A percentile compares a stretch with the other conserved stretches of the same genome.
Conservation (phyloP, 2,797 vertebrate species). For the Chelonia mydas region DNA sequence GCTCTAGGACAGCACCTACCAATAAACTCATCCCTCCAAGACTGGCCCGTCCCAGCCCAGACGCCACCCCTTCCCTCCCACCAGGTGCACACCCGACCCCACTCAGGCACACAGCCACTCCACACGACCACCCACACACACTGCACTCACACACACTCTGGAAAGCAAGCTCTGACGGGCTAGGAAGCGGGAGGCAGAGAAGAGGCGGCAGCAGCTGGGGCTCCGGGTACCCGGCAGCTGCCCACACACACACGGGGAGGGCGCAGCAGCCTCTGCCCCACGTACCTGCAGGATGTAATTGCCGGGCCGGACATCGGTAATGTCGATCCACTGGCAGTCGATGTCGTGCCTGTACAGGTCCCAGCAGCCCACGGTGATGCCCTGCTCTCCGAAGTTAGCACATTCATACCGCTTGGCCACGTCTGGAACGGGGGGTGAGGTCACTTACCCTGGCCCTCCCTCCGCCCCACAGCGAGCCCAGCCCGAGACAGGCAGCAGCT, state of each 20-base stretch:
- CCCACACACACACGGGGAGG: background rate
- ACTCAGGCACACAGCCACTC: too few species aligned
- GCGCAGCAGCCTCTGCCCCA: background rate
- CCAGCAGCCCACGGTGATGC: conserved; percentile 98
- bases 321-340: conserved; percentile 98
- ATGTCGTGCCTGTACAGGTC: conserved; percentile 97
- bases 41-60: background rate
- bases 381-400: conserved; percentile 98
- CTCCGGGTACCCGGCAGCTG: background rate
- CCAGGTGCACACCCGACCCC: too few species aligned
- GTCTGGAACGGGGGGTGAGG: conserved; percentile 71
- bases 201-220: too few species aligned
- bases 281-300: conserved; percentile 97
- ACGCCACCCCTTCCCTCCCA: background rate
- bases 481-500: background rate
- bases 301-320: conserved; percentile 94
- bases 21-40: background rate
- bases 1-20: background rate
- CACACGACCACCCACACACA: background rate
- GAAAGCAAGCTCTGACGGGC: background rate
- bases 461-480: background rate
- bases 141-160: too few species aligned
- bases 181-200: background rate
- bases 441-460: rapidly evolving
- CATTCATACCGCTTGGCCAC: conserved; percentile 96